Percentiles rank a stretch among this genome's conserved stretches.
phyloP scores from a whole-genome alignment of 1,140 invertebrate species.

The Eueides isabella region DNA sequence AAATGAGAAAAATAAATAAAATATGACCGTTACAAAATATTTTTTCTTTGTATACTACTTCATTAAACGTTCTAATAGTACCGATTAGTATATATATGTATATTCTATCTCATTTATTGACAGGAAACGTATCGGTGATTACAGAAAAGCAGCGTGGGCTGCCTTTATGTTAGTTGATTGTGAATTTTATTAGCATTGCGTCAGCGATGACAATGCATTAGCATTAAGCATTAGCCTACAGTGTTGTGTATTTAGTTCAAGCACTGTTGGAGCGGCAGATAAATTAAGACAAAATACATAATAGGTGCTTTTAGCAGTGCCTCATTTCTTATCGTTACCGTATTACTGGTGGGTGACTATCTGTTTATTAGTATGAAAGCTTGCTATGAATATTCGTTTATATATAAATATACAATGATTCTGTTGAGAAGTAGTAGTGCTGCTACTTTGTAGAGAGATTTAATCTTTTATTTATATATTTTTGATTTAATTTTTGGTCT shows the following conservation, averaged over 20 bases:
- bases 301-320: slow-evolving; percentile 54
- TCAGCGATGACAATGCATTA: slow-evolving; percentile 43
- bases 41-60: slow-evolving; percentile 43
- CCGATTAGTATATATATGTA: slow-evolving; percentile 57
- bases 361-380: slow-evolving; percentile 39
- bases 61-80: slow-evolving; percentile 62
- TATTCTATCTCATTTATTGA: slow-evolving; percentile 76
- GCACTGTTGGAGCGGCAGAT: slow-evolving; percentile 47
- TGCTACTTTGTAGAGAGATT: not conserved
- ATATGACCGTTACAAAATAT: too few species aligned
- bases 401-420: not conserved
- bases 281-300: slow-evolving; percentile 64
- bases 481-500: not conserved
- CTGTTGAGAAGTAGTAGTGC: not conserved
- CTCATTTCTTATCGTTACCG: slow-evolving; percentile 50
- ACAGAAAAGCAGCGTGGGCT: slow-evolving; percentile 51
- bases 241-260: slow-evolving; percentile 29
- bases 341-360: slow-evolving; percentile 34
- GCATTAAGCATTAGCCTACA: slow-evolving; percentile 26
- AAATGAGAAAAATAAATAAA: too few species aligned
- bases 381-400: slow-evolving; percentile 28
- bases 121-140: slow-evolving; percentile 68
- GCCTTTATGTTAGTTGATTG: slow-evolving; percentile 36
- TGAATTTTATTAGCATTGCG: slow-evolving; percentile 36
- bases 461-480: not conserved